phyloP scores from a whole-genome alignment of 92 coral and sea anemone genomes.

The Phenganax stokvisi region DNA sequence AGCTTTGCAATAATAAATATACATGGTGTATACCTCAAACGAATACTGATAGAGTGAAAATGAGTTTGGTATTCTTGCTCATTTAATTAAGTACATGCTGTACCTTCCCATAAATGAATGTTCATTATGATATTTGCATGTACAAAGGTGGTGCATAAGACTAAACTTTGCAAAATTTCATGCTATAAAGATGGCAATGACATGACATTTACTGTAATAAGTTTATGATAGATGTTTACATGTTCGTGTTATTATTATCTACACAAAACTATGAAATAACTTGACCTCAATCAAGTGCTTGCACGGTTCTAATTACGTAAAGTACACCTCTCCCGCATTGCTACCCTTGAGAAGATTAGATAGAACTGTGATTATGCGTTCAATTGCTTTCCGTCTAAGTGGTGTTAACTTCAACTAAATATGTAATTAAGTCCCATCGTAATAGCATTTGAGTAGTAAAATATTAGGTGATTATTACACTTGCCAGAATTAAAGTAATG shows the following conservation, averaged over 20 bases:
- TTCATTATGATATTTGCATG: too few relatives aligned
- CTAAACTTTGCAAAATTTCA: too few relatives aligned
- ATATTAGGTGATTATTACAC: neutral
- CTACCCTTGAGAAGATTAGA: slow-evolving; percentile 20
- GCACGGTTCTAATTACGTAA: slow-evolving; percentile 18
- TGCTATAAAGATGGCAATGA: slow-evolving; percentile 7
- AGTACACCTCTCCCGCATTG: slow-evolving; percentile 33
- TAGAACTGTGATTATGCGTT: neutral
- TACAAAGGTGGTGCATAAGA: neutral
- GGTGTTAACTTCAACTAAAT: slow-evolving; percentile 15
- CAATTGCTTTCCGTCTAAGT: slow-evolving; percentile 21
- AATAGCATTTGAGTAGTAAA: neutral
- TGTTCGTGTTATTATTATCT: slow-evolving; percentile 1
- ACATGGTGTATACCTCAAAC: too few relatives aligned
- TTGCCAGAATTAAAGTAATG: neutral
- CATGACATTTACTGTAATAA: slow-evolving; percentile 5
- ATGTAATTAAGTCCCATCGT: slow-evolving; percentile 16
- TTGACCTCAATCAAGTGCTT: slow-evolving; percentile 14
- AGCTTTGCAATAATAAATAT: too few relatives aligned
- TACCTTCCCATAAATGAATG: too few relatives aligned
- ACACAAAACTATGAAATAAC: slow-evolving; percentile 16
- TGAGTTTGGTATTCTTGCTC: too few relatives aligned
- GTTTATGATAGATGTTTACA: slow-evolving; percentile 11
- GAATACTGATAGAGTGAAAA: too few relatives aligned
- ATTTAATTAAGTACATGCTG: too few relatives aligned